These are phyloP conservation scores for Druon quercuslanigerum DNA, from an alignment of 1,140 invertebrate genomes.

Conservation along the genomic window DNA sequence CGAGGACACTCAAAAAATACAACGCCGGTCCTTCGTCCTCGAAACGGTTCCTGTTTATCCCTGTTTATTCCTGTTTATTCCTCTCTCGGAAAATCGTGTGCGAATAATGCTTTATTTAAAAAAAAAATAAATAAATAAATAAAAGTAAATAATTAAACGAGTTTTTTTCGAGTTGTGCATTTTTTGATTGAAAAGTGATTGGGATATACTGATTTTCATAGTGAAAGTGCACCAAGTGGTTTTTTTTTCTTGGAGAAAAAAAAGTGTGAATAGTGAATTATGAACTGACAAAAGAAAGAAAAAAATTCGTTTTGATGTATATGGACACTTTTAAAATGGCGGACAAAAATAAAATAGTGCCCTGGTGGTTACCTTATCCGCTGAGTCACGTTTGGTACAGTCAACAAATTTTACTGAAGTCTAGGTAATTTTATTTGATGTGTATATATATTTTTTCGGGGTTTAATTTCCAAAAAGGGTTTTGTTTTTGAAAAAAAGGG, in stretches of 20 bases:
- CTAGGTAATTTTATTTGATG: constrained; percentile 64
- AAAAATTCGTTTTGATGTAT: background rate
- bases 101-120: background rate
- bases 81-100: background rate
- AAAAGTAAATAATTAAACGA: background rate
- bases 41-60: constrained; percentile 26
- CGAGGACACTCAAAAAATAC: constrained; percentile 72
- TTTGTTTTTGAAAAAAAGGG: background rate
- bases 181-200: constrained; percentile 9
- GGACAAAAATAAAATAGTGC: constrained; percentile 72
- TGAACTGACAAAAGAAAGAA: constrained; percentile 45
- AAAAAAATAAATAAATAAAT: background rate
- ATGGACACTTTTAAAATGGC: constrained; percentile 60
- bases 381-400: constrained; percentile 73
- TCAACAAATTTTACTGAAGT: constrained; percentile 67
- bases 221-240: constrained; percentile 27
- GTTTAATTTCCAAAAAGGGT: too few species aligned
- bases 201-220: background rate
- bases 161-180: constrained; percentile 32
- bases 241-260: background rate
- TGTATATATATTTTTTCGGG: background rate
- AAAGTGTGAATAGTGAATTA: constrained; percentile 42
- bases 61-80: background rate
- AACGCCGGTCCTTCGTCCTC: constrained; percentile 47
- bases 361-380: constrained; percentile 70